Evolutionary conservation across 1,140 invertebrate genomes (phyloP), one percentile per base, ranked within the genome.

Genomic region (Pseudomyrmex cubaensis): DNA sequence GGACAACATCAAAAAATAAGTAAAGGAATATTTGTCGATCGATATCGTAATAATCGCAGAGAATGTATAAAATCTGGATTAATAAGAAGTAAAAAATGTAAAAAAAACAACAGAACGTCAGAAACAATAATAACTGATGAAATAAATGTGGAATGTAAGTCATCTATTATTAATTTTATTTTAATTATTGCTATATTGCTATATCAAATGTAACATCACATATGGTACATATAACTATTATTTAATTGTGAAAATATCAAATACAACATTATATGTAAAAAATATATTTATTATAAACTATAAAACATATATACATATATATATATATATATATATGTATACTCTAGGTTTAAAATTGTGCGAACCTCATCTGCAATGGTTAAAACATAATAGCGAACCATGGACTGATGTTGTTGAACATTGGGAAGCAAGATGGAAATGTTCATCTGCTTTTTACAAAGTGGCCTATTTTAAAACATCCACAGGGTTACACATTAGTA

Each of bases 1-100:
- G 61, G 61, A 1, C 10, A 15, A 25, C 22, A 62, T 25, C 22
- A 62, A 62, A 62, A 35, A 3, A 62, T 62, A 25, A 62, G 25
- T 35, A 62, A 62, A 25, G 61, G 61, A 62, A 62, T 62, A 62
- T 62, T 62, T 62, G 61, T 62, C 1, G 61, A 62, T 62, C 20
- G 22, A 62, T 62, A 62, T 62, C 59, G 59, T 2, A 35, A 59
- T 9, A 20, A 59, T 59, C 56, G 56, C 5, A 59, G 56, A 59
- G 17, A 59, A 4, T 59, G 17, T 62, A 62, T 62, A 25, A 35
- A 13, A 4, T 62, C 22, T 25, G 59, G 59, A 62, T 25, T 25
- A 25, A 3, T 25, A 25, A 25, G 2, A 25, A 25, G 3, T 0
- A 25, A 3, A 25, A 25, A 4, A 25, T 25, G 2, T 4, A 25